Conservation (phyloP, 2,888 invertebrate species). For the Molorchus minor region DNA sequence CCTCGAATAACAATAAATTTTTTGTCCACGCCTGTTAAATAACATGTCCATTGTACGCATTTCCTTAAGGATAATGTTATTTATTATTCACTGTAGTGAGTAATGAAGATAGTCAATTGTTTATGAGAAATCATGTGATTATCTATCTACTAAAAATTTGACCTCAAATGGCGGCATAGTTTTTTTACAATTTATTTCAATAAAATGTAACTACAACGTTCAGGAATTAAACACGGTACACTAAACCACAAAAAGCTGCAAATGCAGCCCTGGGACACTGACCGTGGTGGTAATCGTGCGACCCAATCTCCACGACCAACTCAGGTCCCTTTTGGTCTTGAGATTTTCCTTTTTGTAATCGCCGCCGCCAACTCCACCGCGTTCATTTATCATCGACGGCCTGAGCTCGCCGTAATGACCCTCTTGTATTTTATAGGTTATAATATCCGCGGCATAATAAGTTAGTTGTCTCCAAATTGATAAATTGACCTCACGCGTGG, state of each 20-base stretch:
- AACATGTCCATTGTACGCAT: too few relatives aligned
- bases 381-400: constrained; percentile 55
- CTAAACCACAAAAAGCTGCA: constrained; percentile 48
- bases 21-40: too few relatives aligned
- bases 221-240: too few relatives aligned
- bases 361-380: constrained; percentile 50
- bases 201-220: too few relatives aligned
- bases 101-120: too few relatives aligned
- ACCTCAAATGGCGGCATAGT: too few relatives aligned
- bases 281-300: constrained; percentile 47
- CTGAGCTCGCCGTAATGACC: constrained; percentile 19
- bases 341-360: constrained; percentile 53
- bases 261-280: constrained; percentile 43
- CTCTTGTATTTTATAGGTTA: constrained; percentile 21
- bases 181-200: too few relatives aligned
- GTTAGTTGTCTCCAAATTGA: constrained; percentile 25
- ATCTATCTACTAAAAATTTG: too few relatives aligned
- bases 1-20: too few relatives aligned
- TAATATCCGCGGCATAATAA: constrained; percentile 23
- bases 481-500: constrained; percentile 21
- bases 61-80: too few relatives aligned
- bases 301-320: constrained; percentile 48
- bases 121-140: too few relatives aligned
- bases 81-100: too few relatives aligned
- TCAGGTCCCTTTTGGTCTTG: constrained; percentile 50